These are phyloP conservation scores for Esox lucius DNA, from an alignment of 2,797 vertebrate genomes.

Conservation along the genomic window DNA sequence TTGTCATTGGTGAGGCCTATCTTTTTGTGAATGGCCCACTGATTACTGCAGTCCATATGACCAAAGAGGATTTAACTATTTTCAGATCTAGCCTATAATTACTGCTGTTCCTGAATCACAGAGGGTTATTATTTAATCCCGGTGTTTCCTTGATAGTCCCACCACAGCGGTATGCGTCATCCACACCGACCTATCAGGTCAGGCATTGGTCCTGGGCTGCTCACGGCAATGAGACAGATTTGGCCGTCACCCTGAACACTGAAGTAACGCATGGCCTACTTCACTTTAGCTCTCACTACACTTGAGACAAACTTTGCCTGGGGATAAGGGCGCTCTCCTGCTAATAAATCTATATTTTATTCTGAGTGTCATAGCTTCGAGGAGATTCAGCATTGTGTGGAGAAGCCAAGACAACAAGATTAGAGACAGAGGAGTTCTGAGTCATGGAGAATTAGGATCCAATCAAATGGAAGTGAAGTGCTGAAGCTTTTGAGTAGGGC, in stretches of 20 bases:
- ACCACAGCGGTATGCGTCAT: not conserved
- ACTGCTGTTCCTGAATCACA: not conserved
- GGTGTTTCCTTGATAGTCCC: not conserved
- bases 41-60: not conserved
- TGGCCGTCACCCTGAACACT: not conserved
- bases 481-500: not conserved
- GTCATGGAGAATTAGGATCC: not conserved
- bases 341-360: slow-evolving; percentile 4
- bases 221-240: not conserved
- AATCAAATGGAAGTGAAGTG: not conserved
- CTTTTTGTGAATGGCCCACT: not conserved
- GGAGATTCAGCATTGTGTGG: slow-evolving; percentile 5
- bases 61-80: not conserved
- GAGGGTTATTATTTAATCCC: not conserved
- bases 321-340: not conserved
- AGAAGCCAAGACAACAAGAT: not conserved
- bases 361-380: slow-evolving; percentile 7
- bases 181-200: not conserved
- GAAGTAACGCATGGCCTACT: slow-evolving; percentile 2
- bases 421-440: not conserved
- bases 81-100: not conserved
- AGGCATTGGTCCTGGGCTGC: not conserved
- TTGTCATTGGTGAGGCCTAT: not conserved
- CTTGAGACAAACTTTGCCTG: slow-evolving; percentile 6
- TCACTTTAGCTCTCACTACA: not conserved